These are phyloP conservation scores for Drosophila sproati DNA, from an alignment of 1,140 invertebrate genomes.

Conservation along the genomic window DNA sequence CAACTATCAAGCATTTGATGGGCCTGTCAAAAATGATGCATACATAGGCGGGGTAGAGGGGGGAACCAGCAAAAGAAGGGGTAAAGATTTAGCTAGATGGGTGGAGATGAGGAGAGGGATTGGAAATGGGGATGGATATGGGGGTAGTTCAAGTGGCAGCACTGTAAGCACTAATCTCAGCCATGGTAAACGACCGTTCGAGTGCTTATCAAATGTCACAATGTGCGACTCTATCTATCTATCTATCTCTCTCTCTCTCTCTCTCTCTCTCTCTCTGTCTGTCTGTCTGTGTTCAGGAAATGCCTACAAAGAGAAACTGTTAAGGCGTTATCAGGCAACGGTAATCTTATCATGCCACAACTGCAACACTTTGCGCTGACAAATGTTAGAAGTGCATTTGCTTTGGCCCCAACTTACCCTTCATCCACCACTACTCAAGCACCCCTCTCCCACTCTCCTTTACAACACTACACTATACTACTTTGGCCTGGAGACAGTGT, in stretches of 20 bases:
- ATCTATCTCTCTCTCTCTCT: not conserved
- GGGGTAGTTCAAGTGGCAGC: slow-evolving; percentile 29
- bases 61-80: not conserved
- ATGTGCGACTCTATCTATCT: slow-evolving; percentile 16
- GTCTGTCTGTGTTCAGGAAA: slow-evolving; percentile 43
- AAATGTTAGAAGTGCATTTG: slow-evolving; percentile 70
- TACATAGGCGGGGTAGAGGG: not conserved
- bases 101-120: not conserved
- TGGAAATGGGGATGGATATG: not conserved
- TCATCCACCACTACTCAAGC: no score
- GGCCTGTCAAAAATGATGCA: not conserved
- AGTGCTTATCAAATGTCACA: slow-evolving; percentile 51
- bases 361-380: slow-evolving; percentile 60
- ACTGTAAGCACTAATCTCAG: slow-evolving; percentile 38
- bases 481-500: slow-evolving; percentile 20
- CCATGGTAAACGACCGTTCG: slow-evolving; percentile 37
- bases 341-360: slow-evolving; percentile 62
- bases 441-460: not conserved
- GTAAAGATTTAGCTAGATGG: not conserved
- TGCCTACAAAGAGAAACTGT: slow-evolving; percentile 38
- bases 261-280: not conserved
- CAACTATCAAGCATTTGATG: not conserved
- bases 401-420: not conserved
- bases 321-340: slow-evolving; percentile 46
- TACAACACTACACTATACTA: not conserved